phyloP scores from a whole-genome alignment of 2,797 vertebrate genomes.

The Leptoclinus maculatus region DNA sequence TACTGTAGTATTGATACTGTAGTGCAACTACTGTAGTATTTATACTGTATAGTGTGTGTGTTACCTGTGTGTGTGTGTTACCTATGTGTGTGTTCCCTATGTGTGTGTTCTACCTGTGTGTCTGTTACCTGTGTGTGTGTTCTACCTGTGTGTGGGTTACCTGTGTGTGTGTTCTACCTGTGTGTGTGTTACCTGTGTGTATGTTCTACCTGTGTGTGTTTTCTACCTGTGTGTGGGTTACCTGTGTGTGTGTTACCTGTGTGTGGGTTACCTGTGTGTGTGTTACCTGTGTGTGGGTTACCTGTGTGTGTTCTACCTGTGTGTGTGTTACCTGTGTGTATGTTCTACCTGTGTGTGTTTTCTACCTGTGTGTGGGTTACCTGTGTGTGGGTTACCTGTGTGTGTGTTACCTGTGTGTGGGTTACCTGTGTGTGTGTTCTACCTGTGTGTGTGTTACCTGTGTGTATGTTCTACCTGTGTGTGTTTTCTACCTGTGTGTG shows the following conservation, averaged over 20 bases:
- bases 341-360: neutral
- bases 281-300: too few relatives aligned
- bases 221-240: too few relatives aligned
- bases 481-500: too few relatives aligned
- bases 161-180: neutral
- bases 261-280: neutral
- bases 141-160: too few relatives aligned
- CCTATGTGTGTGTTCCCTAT: too few relatives aligned
- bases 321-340: conserved; percentile 68
- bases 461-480: neutral
- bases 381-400: conserved; percentile 65
- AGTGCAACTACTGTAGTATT: neutral
- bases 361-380: conserved; percentile 63
- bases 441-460: conserved; percentile 63
- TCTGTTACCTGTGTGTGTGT: too few relatives aligned
- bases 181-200: too few relatives aligned
- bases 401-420: too few relatives aligned
- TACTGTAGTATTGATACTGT: neutral
- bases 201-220: neutral
- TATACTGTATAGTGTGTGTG: too few relatives aligned
- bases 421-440: neutral
- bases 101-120: too few relatives aligned
- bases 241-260: neutral
- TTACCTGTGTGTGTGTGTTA: too few relatives aligned
- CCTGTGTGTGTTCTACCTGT: too few relatives aligned